Base-by-base conservation (phyloP, 2,888 invertebrate genomes). In the Itoplectis maculator region DNA sequence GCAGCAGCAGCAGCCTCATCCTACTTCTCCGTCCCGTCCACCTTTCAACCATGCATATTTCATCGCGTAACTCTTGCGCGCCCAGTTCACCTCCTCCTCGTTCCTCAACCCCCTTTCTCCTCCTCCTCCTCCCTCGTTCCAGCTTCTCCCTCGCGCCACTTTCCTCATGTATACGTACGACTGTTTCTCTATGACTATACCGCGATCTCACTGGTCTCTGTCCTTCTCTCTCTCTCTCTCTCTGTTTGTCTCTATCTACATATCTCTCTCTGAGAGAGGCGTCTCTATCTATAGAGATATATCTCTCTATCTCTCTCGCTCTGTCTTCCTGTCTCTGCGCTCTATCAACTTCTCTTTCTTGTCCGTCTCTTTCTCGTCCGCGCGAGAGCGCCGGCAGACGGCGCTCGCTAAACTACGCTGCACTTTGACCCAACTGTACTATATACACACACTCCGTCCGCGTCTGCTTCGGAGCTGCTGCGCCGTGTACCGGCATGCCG, bases 41-140 rank as follows among this genome's bases (percentile, higher is more conserved):
- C 68, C 76, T 81, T 40, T 51, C 83, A 56, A 73, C 79, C 80
- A 83, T 83, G 79, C 79, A 83, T 83, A 83, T 83, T 83, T 83
- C 82, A 83, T 80, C 61, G 77, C 76, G 69, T 63, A 47, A 80
- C 82, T 77, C 82, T 73, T 54, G 61, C 61, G 61, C 61, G 37
- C 66, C 76, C 61, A 20, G 51, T 73, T 54, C 80, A 74, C 75
- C 76, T 42, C 68, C 75, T 83, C 70, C 85, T 79, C 81, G 35
- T 59, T 59, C 56, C 56, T 56, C 65, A n/a, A n/a, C 73, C 29
- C 3, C 54, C 13, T 45, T 65, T 45, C 79, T 77, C 76, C 73
- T 29, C 74, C 78, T 83, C 73, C 85, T 77, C 80, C 86, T n/a
- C 47, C n/a, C n/a, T 15, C 84, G 75, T 82, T 66, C 66, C 56